Evolutionary conservation across 1,140 invertebrate genomes (phyloP), one percentile per base, ranked within the genome.

Genomic region (Bradysia coprophila): DNA sequence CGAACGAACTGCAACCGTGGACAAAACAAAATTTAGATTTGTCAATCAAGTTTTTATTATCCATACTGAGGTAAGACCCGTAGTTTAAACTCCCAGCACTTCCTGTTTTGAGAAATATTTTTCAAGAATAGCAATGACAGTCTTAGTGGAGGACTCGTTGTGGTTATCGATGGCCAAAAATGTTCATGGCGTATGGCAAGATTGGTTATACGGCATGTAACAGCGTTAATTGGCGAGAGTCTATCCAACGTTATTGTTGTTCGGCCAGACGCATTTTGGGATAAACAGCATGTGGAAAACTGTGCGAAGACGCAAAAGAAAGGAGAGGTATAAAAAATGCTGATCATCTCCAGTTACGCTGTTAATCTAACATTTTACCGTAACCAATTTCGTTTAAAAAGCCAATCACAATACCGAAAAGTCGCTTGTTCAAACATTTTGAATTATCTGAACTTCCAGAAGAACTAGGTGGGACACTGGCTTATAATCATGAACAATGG

Each of bases 401-500:
- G 74, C 68, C 72, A 34, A 58, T 71, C 46, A 78, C 75, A 49
- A 64, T 79, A 46, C 70, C 74, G 34, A 54, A 72, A 48, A 65
- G 66, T 28, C 72, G 82, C 48, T 64, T 91, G 41, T 68, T 68
- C 42, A 72, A 79, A 51, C 76, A 77, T 50, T 68, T 89, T 34
- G 81, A 83, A 48, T 55, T 63, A 39, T 65, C 70, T 38, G 77
- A 84, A 58, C 59, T 91, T 54, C 83, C 84, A n/a, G 69, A 72
- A 47, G 84, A 89, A 50, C 62, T 90, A 21, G 82, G 81, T 15
- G 87, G 87, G 28, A 69, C 69, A 32, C 71, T 85, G 51, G 63
- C 70, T 32, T 87, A 85, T 61, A 75, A 87, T 61, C 80, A 86
- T 52, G 64, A 72, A 41, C 71, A 79, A 49, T 91, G 87, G 87